phyloP scores from a whole-genome alignment of 2,888 invertebrate genomes.

The Mayetiola destructor region DNA sequence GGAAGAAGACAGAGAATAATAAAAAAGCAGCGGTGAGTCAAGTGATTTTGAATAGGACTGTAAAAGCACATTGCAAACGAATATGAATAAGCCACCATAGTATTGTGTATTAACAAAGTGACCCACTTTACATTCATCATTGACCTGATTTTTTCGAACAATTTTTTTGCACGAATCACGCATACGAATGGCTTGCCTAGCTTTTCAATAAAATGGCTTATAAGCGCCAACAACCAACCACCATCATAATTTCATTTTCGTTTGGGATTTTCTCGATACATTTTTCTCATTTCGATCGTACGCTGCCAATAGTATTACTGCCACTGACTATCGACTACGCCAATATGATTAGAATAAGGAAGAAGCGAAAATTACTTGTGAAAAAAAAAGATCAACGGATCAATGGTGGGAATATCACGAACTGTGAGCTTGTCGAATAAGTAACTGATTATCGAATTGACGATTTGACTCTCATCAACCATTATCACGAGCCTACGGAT shows the following conservation, averaged over 20 bases:
- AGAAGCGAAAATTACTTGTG: too few species aligned
- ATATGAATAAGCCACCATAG: neutral
- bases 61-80: neutral
- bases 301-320: neutral
- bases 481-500: too few species aligned
- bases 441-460: too few species aligned
- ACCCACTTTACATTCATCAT: slow-evolving; percentile 17
- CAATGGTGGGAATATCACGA: too few species aligned
- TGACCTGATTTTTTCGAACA: slow-evolving; percentile 16
- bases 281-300: neutral
- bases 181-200: slow-evolving; percentile 3
- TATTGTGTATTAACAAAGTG: slow-evolving; percentile 7
- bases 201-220: neutral
- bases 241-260: neutral
- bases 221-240: neutral
- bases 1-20: too few species aligned
- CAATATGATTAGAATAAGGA: too few species aligned
- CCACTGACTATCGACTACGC: too few species aligned
- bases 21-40: slow-evolving; percentile 1
- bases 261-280: slow-evolving; percentile 1
- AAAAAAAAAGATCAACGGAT: too few species aligned
- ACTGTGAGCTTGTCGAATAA: too few species aligned
- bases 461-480: too few species aligned
- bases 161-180: slow-evolving; percentile 14
- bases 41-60: neutral